Base-by-base conservation (phyloP, 2,888 invertebrate species). In the Lithophane leautieri region DNA sequence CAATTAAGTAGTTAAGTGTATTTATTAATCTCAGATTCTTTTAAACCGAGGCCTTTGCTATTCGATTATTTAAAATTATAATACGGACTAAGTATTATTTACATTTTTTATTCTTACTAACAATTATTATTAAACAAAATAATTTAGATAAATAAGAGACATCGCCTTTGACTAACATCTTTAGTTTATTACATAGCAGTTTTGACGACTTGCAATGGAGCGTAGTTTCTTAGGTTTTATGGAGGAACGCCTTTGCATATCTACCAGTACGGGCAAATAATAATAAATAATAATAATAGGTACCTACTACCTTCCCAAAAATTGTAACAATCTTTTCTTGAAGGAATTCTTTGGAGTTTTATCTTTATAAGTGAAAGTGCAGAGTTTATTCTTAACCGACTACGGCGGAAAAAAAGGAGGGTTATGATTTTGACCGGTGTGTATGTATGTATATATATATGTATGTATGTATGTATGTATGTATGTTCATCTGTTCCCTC, bases 21-120 rank as follows among this genome's bases (percentile, higher is more conserved):
- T 28, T 14, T 76, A 68, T 69, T 28, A 70, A 67, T 68, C 77
- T 84, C 81, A 63, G 73, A 76, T 74, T 72, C 47, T 34, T 72
- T 63, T 62, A 84, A 75, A 84, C 70, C 70, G 76, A 86, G 87
- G 86, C 86, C 87, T 78, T 87, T 60, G 47, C 79, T 83, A 77
- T 87, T 87, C 81, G 87, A 73, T 79, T 71, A 76, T 71, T 65
- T 66, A 73, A 78, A 79, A 78, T 73, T 72, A 62, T 44, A 52
- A 8, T 34, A 19, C 0, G 19, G n/a, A n/a, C n/a, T n/a, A n/a
- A 40, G 11, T 70, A 79, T n/a, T 63, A 79, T 86, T 76, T 77
- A 86, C 82, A 81, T 42, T 73, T 54, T 50, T 28, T 25, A 16
- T 28, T 52, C 0, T 42, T 42, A 61, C 34, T 67, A 47, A 19